These are phyloP conservation scores for Drosophila sucinea DNA, from an alignment of 1,140 invertebrate genomes.

Conservation along the genomic window DNA sequence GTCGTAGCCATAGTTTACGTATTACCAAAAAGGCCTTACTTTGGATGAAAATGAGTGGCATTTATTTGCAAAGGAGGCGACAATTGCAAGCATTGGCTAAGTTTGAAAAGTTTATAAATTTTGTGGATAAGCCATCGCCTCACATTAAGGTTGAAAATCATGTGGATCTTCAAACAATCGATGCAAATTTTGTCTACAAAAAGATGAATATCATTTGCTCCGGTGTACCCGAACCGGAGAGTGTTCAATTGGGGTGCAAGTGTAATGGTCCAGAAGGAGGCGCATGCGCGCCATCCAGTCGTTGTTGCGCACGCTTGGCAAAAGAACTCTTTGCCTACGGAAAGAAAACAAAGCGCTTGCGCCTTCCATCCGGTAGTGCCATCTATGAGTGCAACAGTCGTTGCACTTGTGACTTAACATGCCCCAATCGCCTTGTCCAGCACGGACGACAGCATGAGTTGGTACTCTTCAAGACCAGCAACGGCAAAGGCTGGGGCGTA, in stretches of 20 bases:
- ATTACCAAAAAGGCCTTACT: constrained; percentile 55
- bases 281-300: constrained; percentile 86
- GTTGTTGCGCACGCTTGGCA: constrained; percentile 87
- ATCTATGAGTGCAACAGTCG: constrained; percentile 97
- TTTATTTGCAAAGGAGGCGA: constrained; percentile 81
- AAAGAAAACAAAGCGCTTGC: constrained; percentile 84
- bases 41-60: constrained; percentile 49
- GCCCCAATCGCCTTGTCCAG: constrained; percentile 94
- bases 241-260: constrained; percentile 92
- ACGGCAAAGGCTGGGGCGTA: constrained; percentile 97
- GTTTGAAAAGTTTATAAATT: constrained; percentile 89
- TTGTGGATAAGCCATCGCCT: constrained; percentile 83
- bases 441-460: constrained; percentile 90
- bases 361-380: constrained; percentile 90
- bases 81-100: constrained; percentile 86
- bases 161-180: constrained; percentile 92
- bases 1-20: constrained; percentile 43
- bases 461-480: constrained; percentile 93
- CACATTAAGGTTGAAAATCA: constrained; percentile 89
- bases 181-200: constrained; percentile 91
- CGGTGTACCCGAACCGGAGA: constrained; percentile 89
- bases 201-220: constrained; percentile 89
- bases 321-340: constrained; percentile 89
- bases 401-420: constrained; percentile 90
- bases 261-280: constrained; percentile 85